phyloP scores from a whole-genome alignment of 2,113 vertebrate species.

The Zapus hudsonius region DNA sequence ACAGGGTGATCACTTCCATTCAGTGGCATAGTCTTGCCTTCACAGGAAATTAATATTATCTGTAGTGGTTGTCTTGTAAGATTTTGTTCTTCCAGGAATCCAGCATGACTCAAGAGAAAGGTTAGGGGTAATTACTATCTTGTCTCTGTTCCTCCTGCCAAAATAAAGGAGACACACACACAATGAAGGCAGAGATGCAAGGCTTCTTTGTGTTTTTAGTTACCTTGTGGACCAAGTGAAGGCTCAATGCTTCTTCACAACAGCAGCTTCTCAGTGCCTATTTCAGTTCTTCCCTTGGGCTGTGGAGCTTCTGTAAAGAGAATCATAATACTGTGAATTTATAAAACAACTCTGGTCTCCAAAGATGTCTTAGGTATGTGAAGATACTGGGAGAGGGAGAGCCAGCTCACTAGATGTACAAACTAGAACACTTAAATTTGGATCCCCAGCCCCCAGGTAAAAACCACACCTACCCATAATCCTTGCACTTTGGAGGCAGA shows the following conservation, averaged over 20 bases:
- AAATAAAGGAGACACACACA: neutral
- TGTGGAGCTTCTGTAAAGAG: neutral
- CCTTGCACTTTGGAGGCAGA: too few species aligned
- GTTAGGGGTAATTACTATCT: neutral
- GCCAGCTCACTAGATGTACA: too few species aligned
- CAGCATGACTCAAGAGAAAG: neutral
- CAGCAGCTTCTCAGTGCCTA: neutral
- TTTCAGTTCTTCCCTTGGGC: neutral
- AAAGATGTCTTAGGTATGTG: slow-evolving; percentile 28
- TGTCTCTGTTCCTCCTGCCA: neutral
- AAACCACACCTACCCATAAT: too few species aligned
- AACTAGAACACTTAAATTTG: too few species aligned
- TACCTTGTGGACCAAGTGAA: neutral
- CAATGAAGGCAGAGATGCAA: neutral
- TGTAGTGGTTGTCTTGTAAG: neutral
- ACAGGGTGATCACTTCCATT: too few species aligned
- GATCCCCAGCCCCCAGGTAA: too few species aligned
- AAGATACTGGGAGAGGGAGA: neutral
- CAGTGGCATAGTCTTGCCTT: neutral
- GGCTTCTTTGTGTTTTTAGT: neutral
- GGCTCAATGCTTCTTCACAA: neutral
- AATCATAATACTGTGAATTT: neutral
- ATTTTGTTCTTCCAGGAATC: neutral
- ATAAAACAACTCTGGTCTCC: neutral
- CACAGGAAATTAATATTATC: neutral